Base-by-base conservation (phyloP, 2,797 vertebrate genomes). In the Tapera naevia region DNA sequence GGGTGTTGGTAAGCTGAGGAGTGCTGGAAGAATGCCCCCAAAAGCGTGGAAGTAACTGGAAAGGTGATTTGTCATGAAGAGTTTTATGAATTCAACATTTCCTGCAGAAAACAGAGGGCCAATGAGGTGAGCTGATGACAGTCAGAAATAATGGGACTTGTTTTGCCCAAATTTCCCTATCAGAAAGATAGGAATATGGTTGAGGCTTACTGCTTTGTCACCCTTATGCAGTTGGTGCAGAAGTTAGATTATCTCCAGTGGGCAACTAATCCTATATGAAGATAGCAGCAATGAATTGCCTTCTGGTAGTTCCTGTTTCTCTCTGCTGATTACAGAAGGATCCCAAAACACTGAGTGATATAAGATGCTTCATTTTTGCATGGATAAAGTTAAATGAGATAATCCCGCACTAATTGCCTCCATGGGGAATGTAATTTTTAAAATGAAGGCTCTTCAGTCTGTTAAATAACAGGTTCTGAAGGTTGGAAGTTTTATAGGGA, bases 371-470 rank as follows among this genome's bases (percentile, higher is more conserved):
- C 35, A 16, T 86, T 90, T 94, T 91, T 80, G 48, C 2, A 3
- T 88, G 73, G 80, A 75, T 94, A 81, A 79, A 28, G 9, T 72
- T 81, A 78, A 87, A 82, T 58, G 73, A 90, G 88, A 91, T 86
- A 95, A 95, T 96, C 90, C 70, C 88, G 80, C 95, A 66, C 70
- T 96, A 95, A 96, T 94, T 95, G 91, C 62, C 78, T 95, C 90
- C 83, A 90, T 70, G 66, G 83, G 94, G 93, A 96, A 93, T 90
- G 86, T 87, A 73, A 79, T 91, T 90, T 94, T 88, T 64, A 53
- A 91, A 93, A 94, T 80, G 73, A 91, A 86, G 73, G n/a, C 39
- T 94, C 91, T 91, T 64, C 83, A 91, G 24, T 86, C 70, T 46
- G 51, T 88, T 80, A 70, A 91, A 88, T 89, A 91, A 62, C 80